A percentile compares a stretch with the other conserved stretches of the same genome.
Evolutionary conservation across 1,140 invertebrate genomes (phyloP).

Genomic region (Aphis craccivora): DNA sequence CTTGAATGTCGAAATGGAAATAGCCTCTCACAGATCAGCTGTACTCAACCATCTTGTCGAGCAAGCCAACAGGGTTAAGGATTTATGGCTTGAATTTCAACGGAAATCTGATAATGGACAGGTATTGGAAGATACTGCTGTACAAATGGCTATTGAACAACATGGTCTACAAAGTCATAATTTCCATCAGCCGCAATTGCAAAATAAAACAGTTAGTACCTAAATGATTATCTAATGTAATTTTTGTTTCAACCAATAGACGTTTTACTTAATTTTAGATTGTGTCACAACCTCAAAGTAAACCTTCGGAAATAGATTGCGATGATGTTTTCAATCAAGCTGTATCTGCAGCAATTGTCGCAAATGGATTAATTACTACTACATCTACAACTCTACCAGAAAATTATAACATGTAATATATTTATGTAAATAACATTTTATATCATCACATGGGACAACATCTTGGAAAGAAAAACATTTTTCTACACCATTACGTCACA

Average conservation of each 20-base stretch:
- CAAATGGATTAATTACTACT: conserved; percentile 39
- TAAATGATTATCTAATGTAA: background rate
- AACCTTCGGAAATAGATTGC: conserved; percentile 32
- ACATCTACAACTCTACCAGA: background rate
- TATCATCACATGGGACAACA: conserved; percentile 23
- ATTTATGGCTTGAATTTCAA: conserved; percentile 51
- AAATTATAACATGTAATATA: conserved; percentile 36
- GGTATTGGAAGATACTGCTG: conserved; percentile 52
- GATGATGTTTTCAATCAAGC: conserved; percentile 50
- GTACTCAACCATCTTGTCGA: conserved; percentile 48
- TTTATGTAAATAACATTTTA: background rate
- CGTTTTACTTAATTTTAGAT: background rate
- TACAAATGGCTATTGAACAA: conserved; percentile 55
- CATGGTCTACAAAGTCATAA: conserved; percentile 51
- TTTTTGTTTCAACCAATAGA: background rate
- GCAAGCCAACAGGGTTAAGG: conserved; percentile 49
- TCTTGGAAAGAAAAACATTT: background rate
- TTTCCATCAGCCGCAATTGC: conserved; percentile 43
- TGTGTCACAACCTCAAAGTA: background rate
- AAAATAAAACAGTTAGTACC: conserved; percentile 35
- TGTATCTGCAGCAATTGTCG: conserved; percentile 33
- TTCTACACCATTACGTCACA: background rate
- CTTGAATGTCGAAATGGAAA: conserved; percentile 51
- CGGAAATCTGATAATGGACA: conserved; percentile 44
- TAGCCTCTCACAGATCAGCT: conserved; percentile 38